Base-by-base conservation (phyloP, 2,113 vertebrate genomes). In the Coregonus clupeaformis region DNA sequence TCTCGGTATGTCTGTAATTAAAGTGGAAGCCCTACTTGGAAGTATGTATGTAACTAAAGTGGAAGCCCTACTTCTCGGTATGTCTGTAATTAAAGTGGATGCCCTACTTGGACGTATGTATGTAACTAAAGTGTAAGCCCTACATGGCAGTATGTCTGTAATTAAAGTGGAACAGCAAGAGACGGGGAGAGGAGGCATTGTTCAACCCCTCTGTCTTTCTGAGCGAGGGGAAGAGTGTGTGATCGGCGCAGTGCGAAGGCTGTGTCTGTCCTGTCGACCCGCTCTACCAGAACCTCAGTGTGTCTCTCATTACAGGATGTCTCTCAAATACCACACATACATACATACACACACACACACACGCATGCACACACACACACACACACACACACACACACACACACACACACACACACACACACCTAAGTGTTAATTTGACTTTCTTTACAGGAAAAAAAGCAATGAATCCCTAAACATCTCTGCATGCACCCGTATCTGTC, bases 391-490 rank as follows among this genome's bases (percentile, higher is more conserved):
- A 13, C 42, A 45, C 42, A 45, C 42, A 45, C 42, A 6, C 5
- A 45, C 9, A 45, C 42, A 27, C 27, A 2, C 27, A 27, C 32
- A 32, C 6, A 32, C 6, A 32, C 32, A 32, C 22, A 60, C 59
- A 59, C n/a, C 32, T 36, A 36, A 90, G 88, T 88, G 81, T 88
- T 88, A 87, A 91, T 90, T 87, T 85, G 77, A 85, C 70, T 83
- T 87, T 88, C 75, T 83, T 81, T 76, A 29, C 5, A 3, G 30
- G 60, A 42, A 52, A 72, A 71, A 25, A 60, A 75, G 80, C 79
- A 87, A 91, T 90, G 86, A 86, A 74, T 66, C 6, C 47, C 63
- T 77, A 75, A 84, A 87, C 49, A 7, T 36, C 32, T 36, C 6
- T 36, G 32, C 32, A 36, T n/a, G n/a, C n/a, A n/a, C 32, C 0